Evolutionary conservation across 2,113 vertebrate genomes (phyloP), one percentile per base, ranked within the genome.

Genomic region (Suncus etruscus): DNA sequence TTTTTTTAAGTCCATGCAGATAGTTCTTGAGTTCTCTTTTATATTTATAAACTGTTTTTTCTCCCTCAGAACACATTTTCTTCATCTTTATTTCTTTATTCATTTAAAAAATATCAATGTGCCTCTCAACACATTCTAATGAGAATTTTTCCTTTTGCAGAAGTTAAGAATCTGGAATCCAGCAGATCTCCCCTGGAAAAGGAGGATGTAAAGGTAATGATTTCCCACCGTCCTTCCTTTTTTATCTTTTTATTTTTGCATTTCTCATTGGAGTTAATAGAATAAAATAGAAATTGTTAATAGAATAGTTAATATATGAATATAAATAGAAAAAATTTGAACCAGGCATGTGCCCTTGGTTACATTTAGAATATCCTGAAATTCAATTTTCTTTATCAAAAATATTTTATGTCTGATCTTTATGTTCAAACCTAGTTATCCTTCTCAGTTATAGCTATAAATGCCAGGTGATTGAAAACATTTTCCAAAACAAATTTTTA

Each of bases 151-250:
- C n/a, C 76, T 95, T 87, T 96, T 95, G 70, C 95, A 97, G 96
- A 91, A 92, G 66, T 88, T 87, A 66, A 77, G 95, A 88, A 92
- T 50, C 77, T 76, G 39, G 81, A 51, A 51, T 90, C 88, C 81
- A 85, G 79, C 0, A 31, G 91, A 39, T 86, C 94, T 31, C 78
- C 48, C 3, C 72, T 48, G 9, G 39, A 83, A 74, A 83, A 94
- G 75, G 94, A 97, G 31, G 45, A 96, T 85, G 39, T 0, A 0
- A 97, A 97, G 98, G 98, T 98, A 91, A 92, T 16, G 16, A 31
- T 65, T 65, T 65, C 24, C 6, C 25, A 22, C 63, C 63, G 2
- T 20, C 22, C 63, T 9, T 65, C 18, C 8, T 78, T 50, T 32
- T 86, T 85, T 80, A 25, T 47, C 1, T 45, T 87, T 0, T 8